Conservation (phyloP, 2,888 invertebrate species). For the Bellardia bayeri region DNA sequence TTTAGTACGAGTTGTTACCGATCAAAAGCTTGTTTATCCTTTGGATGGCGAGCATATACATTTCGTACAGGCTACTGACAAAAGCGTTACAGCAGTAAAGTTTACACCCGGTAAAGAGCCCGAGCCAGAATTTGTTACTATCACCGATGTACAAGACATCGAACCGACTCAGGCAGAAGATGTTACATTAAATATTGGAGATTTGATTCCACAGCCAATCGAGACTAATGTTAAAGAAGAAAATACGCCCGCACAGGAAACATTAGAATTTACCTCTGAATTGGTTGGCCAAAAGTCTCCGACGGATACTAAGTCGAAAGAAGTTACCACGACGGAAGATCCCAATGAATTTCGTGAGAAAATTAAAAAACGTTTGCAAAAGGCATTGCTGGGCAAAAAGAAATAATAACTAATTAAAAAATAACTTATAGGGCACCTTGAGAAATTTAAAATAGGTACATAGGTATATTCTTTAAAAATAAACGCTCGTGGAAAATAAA, state of each 20-base stretch:
- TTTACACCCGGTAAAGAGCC: constrained; percentile 78
- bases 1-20: constrained; percentile 80
- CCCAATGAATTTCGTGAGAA: constrained; percentile 82
- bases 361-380: constrained; percentile 82
- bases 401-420: constrained; percentile 74
- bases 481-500: too few species aligned
- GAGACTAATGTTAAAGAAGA: constrained; percentile 52
- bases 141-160: constrained; percentile 59
- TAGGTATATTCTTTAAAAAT: not conserved
- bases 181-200: constrained; percentile 50
- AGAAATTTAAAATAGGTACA: not conserved
- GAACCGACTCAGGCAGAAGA: constrained; percentile 63
- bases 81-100: constrained; percentile 81
- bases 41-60: constrained; percentile 82
- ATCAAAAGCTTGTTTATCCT: constrained; percentile 81
- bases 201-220: constrained; percentile 37
- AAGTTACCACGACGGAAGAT: constrained; percentile 68
- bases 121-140: constrained; percentile 42
- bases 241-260: constrained; percentile 35
- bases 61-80: constrained; percentile 82
- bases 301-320: constrained; percentile 42
- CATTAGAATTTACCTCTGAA: constrained; percentile 37
- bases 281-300: not conserved
- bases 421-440: not conserved
- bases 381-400: constrained; percentile 81